phyloP scores from a whole-genome alignment of 2,888 invertebrate genomes.

The Cinara cedri region DNA sequence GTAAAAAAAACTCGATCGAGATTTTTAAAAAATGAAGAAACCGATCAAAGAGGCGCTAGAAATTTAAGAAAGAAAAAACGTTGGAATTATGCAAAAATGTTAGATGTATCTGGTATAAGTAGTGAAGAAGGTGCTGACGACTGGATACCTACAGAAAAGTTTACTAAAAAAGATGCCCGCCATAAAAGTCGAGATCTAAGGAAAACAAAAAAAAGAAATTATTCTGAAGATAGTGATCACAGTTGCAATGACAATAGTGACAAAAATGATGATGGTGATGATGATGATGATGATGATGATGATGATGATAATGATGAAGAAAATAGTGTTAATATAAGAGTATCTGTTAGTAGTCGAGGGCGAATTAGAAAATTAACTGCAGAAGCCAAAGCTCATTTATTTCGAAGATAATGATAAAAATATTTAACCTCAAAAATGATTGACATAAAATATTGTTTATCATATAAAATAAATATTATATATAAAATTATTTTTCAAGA shows the following conservation, averaged over 20 bases:
- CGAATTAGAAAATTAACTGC: slow-evolving; percentile 82
- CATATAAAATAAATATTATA: not conserved
- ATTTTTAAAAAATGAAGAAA: slow-evolving; percentile 34
- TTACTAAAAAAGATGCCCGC: slow-evolving; percentile 8
- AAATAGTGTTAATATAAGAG: slow-evolving; percentile 61
- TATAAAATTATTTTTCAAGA: not conserved
- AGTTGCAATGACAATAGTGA: slow-evolving; percentile 58
- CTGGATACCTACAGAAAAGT: slow-evolving; percentile 24
- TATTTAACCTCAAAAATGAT: not conserved
- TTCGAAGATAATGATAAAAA: slow-evolving; percentile 49
- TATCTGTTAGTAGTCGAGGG: slow-evolving; percentile 80
- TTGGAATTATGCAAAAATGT: slow-evolving; percentile 59
- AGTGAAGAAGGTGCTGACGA: slow-evolving; percentile 53
- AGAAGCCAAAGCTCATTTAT: slow-evolving; percentile 71
- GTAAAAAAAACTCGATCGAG: not conserved
- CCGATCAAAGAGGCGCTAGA: slow-evolving; percentile 43
- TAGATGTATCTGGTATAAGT: slow-evolving; percentile 54
- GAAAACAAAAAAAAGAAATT: slow-evolving; percentile 57
- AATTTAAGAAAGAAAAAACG: slow-evolving; percentile 57
- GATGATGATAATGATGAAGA: slow-evolving; percentile 61
- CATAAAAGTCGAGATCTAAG: slow-evolving; percentile 50
- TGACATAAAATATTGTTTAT: too few species aligned
- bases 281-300: slow-evolving; percentile 59
- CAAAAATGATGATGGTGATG: slow-evolving; percentile 39
- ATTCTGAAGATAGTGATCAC: slow-evolving; percentile 55